Evolutionary conservation across 2,797 vertebrate genomes (phyloP), one percentile per base, ranked within the genome.

Genomic region (Alcedo atthis): DNA sequence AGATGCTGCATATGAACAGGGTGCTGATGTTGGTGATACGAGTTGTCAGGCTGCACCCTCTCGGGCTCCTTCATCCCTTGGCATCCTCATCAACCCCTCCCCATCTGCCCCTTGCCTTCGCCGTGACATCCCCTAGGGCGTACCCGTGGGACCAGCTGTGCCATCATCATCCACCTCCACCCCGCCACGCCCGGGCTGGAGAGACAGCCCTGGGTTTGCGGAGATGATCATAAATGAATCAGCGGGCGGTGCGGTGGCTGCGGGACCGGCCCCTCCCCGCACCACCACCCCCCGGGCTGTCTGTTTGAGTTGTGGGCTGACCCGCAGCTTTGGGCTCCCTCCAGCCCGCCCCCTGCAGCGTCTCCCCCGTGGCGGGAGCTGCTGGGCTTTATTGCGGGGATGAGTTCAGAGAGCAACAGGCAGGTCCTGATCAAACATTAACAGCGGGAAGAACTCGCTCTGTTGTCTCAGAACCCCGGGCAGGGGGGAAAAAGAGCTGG

Each of bases 371-470:
- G 1, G 3, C 8, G 1, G 49, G 81, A 59, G 18, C 81, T 13
- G 42, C 85, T 75, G 1, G 53, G 25, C 77, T 68, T 94, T 89
- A 89, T 89, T 13, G 24, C 89, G 13, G 24, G 49, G 57, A 69
- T 46, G 66, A 95, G 95, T 90, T 94, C 94, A 95, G 90, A 93
- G 94, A 91, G 86, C 90, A 96, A 69, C 63, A 95, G 93, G 92
- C 77, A 85, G 35, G 59, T 87, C 92, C 89, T 89, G 85, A 93
- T 94, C 94, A 96, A 96, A 96, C 62, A 96, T 95, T 96, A 96
- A 96, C 96, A 87, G 35, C 19, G 59, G 15, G 32, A 63, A 89
- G 22, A 93, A 68, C 30, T 87, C 8, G 30, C 33, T 54, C 66
- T 83, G 33, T 40, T 81, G 81, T 82, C 42, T 28, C 51, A 62